These are phyloP conservation scores for Ganaspis sp. DNA, from an alignment of 1,140 invertebrate genomes.

Conservation along the genomic window DNA sequence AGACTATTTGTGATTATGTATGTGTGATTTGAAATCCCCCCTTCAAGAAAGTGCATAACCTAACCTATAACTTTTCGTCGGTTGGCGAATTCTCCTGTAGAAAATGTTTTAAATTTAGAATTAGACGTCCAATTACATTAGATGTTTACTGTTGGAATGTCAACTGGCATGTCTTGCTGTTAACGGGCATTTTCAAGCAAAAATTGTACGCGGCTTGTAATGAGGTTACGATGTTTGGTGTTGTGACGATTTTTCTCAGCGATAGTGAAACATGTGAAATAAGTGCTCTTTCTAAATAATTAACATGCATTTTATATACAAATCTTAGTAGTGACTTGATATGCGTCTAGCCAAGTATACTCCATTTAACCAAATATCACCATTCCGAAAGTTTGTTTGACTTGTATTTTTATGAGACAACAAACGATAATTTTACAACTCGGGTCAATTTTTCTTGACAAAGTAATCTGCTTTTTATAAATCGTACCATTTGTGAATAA, in stretches of 20 bases:
- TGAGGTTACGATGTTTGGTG: constrained; percentile 25
- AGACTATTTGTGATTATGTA: no score
- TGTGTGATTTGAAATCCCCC: no score
- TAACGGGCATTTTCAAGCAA: constrained; percentile 26
- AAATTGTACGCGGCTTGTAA: constrained; percentile 18
- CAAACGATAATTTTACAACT: neutral
- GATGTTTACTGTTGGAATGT: constrained; percentile 18
- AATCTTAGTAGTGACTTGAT: neutral
- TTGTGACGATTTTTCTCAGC: constrained; percentile 25
- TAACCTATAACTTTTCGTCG: neutral
- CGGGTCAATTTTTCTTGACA: neutral
- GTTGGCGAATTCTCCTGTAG: neutral
- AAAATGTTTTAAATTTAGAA: neutral
- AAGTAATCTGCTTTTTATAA: neutral
- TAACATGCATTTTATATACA: constrained; percentile 3
- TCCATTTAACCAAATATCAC: neutral
- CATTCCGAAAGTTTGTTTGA: neutral
- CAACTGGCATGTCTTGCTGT: constrained; percentile 8
- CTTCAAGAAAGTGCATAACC: no score
- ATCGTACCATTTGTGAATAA: neutral
- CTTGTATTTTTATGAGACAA: neutral
- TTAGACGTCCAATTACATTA: neutral
- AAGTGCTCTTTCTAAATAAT: neutral
- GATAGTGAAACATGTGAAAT: constrained; percentile 27
- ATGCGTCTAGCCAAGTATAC: neutral